Conservation (phyloP, 2,888 invertebrate genomes). For the Incurvaria masculella region DNA sequence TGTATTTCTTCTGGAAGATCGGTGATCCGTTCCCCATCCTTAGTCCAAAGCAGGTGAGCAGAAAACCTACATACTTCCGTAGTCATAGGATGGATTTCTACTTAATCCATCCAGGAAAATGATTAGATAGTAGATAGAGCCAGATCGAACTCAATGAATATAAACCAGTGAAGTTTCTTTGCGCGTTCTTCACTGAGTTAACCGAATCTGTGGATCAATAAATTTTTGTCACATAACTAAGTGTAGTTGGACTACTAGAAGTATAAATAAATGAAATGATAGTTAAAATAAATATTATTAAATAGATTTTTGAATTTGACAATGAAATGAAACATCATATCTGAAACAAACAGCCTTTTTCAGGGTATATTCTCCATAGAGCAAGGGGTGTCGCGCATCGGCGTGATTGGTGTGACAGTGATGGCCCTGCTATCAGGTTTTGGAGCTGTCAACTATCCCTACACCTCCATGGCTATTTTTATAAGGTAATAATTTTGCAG, state of each 20-base stretch:
- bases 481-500: slow-evolving; percentile 74
- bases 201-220: too few relatives aligned
- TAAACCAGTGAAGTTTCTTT: too few relatives aligned
- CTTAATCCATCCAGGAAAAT: too few relatives aligned
- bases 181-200: too few relatives aligned
- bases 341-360: slow-evolving; percentile 13
- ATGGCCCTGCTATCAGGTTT: slow-evolving; percentile 99
- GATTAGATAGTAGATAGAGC: too few relatives aligned
- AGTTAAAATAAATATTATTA: too few relatives aligned
- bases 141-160: too few relatives aligned
- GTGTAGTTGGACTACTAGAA: too few relatives aligned
- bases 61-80: too few relatives aligned
- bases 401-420: slow-evolving; percentile 98
- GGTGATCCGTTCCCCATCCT: slow-evolving; percentile 98
- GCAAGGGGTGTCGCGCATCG: slow-evolving; percentile 92
- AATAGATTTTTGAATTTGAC: neutral
- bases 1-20: slow-evolving; percentile 98
- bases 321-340: neutral
- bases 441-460: slow-evolving; percentile 99
- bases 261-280: too few relatives aligned
- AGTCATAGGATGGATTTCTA: too few relatives aligned
- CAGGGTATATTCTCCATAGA: slow-evolving; percentile 73
- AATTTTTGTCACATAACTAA: too few relatives aligned
- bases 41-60: slow-evolving; percentile 94
- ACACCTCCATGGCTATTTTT: slow-evolving; percentile 98